Base-by-base conservation (phyloP, 1,140 invertebrate species). In the Himalopsyche phryganea region DNA sequence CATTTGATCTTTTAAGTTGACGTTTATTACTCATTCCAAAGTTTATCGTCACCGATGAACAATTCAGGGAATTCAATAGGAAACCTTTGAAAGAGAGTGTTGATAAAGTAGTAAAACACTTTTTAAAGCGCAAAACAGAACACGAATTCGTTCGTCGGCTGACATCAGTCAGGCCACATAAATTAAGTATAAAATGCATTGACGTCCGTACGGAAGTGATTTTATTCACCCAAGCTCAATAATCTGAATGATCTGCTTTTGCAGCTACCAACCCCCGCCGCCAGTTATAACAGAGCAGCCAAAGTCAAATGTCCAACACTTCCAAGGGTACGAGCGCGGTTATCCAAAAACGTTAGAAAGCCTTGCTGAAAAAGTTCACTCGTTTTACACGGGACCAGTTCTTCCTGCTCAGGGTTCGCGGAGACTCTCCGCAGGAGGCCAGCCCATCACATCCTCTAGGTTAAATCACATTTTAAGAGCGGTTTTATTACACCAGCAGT, bases 321-420 rank as follows among this genome's bases (percentile, higher is more conserved):
- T 91, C 70, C 89, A 90, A 58, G 83, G 83, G 3, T 85, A 84
- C 62, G 90, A 92, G 67, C 83, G 90, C 23, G 85, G 85, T 13
- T 93, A 94, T 72, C 90, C 91, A n/a, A 92, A 93, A 69, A 94
- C 92, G 0, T 70, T 94, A 46, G 91, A 94, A 70, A 93, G 90
- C 67, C 78, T 94, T 1, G 91, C 91, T 0, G 91, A 94, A 71
- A 92, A 93, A 78, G 89, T 92, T 45, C 90, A 93, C 70, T 89
- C 90, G 41, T 90, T 89, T 71, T 90, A 90, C 72, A 85, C 83
- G 67, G 83, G 82, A 63, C 62, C 62, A 41, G 58, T 60, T 14
- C 55, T 64, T 32, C 58, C 62, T n/a, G 35, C 58, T 5, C 58
- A 60, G 38, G 23, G 58, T 9, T 53, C 50, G 11, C 18, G 82